phyloP scores from a whole-genome alignment of 2,888 invertebrate genomes.

The Microctonus brassicae region DNA sequence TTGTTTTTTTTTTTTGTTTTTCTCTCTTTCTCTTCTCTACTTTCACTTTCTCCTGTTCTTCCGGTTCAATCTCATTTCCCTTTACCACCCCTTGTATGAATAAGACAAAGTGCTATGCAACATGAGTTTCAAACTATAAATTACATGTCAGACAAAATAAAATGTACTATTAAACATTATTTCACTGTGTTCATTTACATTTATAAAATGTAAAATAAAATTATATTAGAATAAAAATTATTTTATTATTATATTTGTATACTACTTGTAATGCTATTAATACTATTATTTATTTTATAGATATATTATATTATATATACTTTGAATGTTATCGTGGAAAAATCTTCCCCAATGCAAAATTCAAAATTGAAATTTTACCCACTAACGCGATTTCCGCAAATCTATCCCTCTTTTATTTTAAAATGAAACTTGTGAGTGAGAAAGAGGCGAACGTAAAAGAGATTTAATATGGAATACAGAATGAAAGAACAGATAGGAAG shows the following conservation, averaged over 20 bases:
- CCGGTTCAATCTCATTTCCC: not conserved
- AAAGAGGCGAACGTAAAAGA: not conserved
- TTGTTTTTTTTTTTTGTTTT: too few relatives aligned
- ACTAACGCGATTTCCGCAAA: not conserved
- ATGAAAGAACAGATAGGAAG: not conserved
- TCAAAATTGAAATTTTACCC: slow-evolving; percentile 33
- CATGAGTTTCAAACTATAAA: not conserved
- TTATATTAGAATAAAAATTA: not conserved
- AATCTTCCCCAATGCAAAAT: slow-evolving; percentile 17
- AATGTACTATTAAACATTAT: not conserved
- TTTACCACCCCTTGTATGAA: not conserved
- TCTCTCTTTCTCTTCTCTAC: not conserved
- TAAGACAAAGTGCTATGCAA: not conserved
- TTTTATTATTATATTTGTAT: not conserved
- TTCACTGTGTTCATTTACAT: not conserved
- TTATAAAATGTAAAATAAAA: not conserved
- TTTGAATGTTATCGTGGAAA: not conserved
- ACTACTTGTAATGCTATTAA: not conserved
- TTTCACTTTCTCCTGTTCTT: not conserved
- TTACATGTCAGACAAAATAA: not conserved
- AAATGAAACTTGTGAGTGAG: not conserved
- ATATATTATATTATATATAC: not conserved
- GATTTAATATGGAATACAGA: not conserved
- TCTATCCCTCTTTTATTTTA: slow-evolving; percentile 3
- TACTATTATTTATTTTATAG: not conserved